phyloP scores from a whole-genome alignment of 2,797 vertebrate genomes.

The Hirundo rustica region DNA sequence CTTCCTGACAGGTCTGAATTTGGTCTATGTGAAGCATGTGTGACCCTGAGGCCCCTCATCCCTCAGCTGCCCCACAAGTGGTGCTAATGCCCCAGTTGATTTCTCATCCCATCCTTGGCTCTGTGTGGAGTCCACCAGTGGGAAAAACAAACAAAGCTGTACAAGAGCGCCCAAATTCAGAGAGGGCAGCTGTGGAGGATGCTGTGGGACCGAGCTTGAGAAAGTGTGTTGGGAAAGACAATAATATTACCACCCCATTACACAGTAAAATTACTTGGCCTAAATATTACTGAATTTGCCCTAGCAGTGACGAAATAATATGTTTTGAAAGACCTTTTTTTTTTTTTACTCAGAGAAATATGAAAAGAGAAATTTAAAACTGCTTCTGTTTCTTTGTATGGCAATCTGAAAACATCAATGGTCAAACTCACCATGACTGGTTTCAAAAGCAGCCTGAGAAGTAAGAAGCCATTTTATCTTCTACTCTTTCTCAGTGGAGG shows the following conservation, averaged over 20 bases:
- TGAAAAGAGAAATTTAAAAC: background rate
- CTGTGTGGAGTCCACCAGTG: background rate
- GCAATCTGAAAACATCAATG: background rate
- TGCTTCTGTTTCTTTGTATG: background rate
- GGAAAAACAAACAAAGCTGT: background rate
- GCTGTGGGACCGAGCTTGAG: background rate
- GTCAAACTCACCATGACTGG: background rate
- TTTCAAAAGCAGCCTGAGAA: background rate
- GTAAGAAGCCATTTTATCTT: background rate
- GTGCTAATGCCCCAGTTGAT: background rate
- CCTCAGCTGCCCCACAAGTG: background rate
- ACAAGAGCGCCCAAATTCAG: background rate
- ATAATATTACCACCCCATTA: background rate
- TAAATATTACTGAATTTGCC: background rate
- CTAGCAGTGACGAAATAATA: background rate
- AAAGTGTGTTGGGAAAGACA: background rate
- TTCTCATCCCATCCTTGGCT: background rate
- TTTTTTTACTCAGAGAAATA: background rate
- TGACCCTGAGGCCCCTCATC: background rate
- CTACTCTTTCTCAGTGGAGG: background rate
- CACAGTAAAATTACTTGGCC: background rate
- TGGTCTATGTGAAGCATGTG: background rate
- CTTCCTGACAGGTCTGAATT: background rate
- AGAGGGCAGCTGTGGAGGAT: background rate
- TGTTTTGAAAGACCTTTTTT: background rate